phyloP scores from a whole-genome alignment of 2,888 invertebrate genomes.

The Catocala fraxini region DNA sequence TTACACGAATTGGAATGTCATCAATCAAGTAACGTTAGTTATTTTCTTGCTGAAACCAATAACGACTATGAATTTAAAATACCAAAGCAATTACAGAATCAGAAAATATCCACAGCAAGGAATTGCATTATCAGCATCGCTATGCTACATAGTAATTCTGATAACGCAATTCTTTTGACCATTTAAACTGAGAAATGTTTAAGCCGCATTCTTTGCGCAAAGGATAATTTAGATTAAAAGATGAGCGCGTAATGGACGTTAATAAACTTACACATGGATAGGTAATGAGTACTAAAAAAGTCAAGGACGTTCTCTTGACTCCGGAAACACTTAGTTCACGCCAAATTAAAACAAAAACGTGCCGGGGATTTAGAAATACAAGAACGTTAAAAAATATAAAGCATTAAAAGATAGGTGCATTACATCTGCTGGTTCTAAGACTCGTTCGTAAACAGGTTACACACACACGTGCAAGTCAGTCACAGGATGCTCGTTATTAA shows the following conservation, averaged over 20 bases:
- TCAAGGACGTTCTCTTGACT: conserved; percentile 44
- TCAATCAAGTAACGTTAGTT: conserved; percentile 34
- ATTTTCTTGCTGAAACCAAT: conserved; percentile 20
- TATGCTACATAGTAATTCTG: neutral
- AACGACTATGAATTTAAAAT: neutral
- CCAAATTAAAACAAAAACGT: conserved; percentile 37
- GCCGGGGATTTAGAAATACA: conserved; percentile 19
- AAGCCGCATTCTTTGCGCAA: neutral
- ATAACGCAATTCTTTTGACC: neutral
- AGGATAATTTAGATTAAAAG: conserved; percentile 11
- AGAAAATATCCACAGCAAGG: neutral
- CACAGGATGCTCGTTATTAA: conserved; percentile 71
- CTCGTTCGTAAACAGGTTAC: conserved; percentile 68
- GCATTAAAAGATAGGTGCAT: conserved; percentile 42
- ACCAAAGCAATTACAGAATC: neutral
- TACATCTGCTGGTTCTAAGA: conserved; percentile 59
- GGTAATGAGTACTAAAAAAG: conserved; percentile 11
- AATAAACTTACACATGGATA: conserved; percentile 8
- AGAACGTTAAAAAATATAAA: conserved; percentile 34
- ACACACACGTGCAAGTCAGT: conserved; percentile 43
- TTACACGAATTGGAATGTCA: conserved; percentile 22
- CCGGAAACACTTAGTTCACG: conserved; percentile 41
- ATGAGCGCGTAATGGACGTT: conserved; percentile 10
- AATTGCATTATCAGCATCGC: neutral
- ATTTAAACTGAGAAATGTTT: neutral